Conservation (phyloP, 2,113 vertebrate species). For the Pachypanchax playfairii region DNA sequence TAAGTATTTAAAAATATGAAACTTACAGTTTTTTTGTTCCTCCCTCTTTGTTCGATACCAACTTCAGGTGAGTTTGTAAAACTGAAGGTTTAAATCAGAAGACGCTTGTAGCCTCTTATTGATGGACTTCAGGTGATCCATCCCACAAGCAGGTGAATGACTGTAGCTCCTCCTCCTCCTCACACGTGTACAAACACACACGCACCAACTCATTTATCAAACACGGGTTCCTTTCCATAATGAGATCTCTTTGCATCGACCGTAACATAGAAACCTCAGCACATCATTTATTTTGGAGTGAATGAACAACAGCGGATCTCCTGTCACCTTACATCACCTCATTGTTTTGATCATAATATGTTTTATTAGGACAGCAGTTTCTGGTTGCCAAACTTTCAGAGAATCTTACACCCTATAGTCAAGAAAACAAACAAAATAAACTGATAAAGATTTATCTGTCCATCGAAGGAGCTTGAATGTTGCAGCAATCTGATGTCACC, state of each 20-base stretch:
- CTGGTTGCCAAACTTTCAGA: conserved; percentile 43
- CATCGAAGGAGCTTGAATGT: conserved; percentile 18
- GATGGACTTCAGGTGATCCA: conserved; percentile 37
- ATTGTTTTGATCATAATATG: conserved; percentile 36
- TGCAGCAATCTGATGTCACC: conserved; percentile 5
- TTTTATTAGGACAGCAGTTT: conserved; percentile 53
- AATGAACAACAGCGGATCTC: conserved; percentile 12
- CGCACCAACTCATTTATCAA: too few relatives aligned
- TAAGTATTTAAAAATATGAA: conserved; percentile 14
- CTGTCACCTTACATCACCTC: background rate
- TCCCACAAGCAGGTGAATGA: conserved; percentile 13
- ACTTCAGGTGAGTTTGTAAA: conserved; percentile 29
- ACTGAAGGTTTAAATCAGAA: conserved; percentile 29
- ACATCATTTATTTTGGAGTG: conserved; percentile 1
- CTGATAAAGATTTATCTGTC: conserved; percentile 1
- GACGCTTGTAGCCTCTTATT: conserved; percentile 31
- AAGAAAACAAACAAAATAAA: conserved; percentile 17
- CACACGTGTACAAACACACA: too few relatives aligned
- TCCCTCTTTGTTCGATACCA: conserved; percentile 32
- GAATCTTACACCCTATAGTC: conserved; percentile 3
- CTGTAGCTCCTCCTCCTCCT: conserved; percentile 46
- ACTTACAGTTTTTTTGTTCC: conserved; percentile 60
- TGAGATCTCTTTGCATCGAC: too few relatives aligned
- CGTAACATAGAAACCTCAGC: too few relatives aligned
- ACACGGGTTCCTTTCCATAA: too few relatives aligned